Evolutionary conservation across 92 coral and sea anemone genomes (phyloP), one percentile per base, ranked within the genome.

Genomic region (Virgularia gustaviana): DNA sequence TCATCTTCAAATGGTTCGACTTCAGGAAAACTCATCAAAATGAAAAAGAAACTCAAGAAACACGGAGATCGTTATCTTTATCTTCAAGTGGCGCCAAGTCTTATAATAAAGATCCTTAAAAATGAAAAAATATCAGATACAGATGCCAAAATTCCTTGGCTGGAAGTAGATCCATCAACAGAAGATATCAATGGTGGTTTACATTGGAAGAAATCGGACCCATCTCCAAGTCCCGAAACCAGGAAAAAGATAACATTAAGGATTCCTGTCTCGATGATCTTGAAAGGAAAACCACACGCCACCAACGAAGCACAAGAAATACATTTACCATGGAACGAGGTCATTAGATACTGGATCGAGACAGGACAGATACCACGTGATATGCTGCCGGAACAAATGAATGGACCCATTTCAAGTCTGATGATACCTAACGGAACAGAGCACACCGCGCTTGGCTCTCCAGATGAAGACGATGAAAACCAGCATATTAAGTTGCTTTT

Each of bases 111-210:
- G 47, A 42, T 66, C 6, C 57, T 43, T 43, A 66, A 42, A 43
- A 42, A 66, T 30, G 73, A 66, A 11, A 25, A 66, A 24, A n/a
- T 30, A 27, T 30, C 34, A 34, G 73, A 66, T 20, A 66, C 73
- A 44, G 73, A 66, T 24, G 73, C 47, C 6, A 57, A 66, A 66
- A 66, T 66, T 66, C 73, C 73, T 9, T 66, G 73, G 73, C 28
- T 66, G 73, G 73, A 66, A 66, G 57, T 66, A 9, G 73, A 66
- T 15, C 73, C 54, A 2, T 66, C 57, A 66, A 23, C 57, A 66
- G 73, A 57, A 22, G 73, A 66, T 9, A 43, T 5, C 10, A 36
- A 66, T 24, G 38, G 57, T 18, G 29, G 18, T 16, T 52, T 66
- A 8, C 73, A 56, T 13, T 66, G 73, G 73, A 44, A 36, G 23